phyloP scores from a whole-genome alignment of 2,888 invertebrate species.

The Saturnia pavonia region DNA sequence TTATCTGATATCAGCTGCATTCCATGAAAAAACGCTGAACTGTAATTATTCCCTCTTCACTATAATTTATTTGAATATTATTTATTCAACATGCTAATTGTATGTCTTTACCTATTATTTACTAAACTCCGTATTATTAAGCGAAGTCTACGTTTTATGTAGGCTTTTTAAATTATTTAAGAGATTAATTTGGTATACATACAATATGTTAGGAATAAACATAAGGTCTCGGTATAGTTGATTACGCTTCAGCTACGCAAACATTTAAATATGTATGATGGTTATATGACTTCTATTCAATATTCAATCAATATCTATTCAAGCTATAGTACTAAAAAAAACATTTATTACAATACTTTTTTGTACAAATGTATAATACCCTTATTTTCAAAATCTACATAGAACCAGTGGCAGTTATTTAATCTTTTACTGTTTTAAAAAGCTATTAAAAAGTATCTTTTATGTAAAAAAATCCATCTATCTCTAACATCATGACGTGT shows the following conservation, averaged over 20 bases:
- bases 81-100: slow-evolving; percentile 29
- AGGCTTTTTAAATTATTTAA: slow-evolving; percentile 70
- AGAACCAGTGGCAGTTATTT: background rate
- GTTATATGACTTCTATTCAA: background rate
- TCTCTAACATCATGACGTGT: background rate
- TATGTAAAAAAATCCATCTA: background rate
- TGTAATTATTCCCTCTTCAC: slow-evolving; percentile 27
- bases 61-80: slow-evolving; percentile 32
- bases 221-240: slow-evolving; percentile 2
- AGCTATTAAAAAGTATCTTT: background rate
- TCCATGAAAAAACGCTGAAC: slow-evolving; percentile 21
- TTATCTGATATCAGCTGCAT: slow-evolving; percentile 20
- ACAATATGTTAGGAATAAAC: slow-evolving; percentile 32
- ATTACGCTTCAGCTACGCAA: background rate
- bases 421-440: background rate
- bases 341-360: background rate
- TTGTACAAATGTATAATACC: background rate
- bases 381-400: background rate
- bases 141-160: slow-evolving; percentile 77
- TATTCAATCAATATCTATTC: background rate
- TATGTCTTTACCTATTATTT: slow-evolving; percentile 41
- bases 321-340: background rate
- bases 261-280: background rate
- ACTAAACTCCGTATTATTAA: slow-evolving; percentile 63
- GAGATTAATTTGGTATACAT: slow-evolving; percentile 53